Evolutionary conservation across 2,888 invertebrate genomes (phyloP), one percentile per base, ranked within the genome.

Genomic region (Erannis defoliaria): DNA sequence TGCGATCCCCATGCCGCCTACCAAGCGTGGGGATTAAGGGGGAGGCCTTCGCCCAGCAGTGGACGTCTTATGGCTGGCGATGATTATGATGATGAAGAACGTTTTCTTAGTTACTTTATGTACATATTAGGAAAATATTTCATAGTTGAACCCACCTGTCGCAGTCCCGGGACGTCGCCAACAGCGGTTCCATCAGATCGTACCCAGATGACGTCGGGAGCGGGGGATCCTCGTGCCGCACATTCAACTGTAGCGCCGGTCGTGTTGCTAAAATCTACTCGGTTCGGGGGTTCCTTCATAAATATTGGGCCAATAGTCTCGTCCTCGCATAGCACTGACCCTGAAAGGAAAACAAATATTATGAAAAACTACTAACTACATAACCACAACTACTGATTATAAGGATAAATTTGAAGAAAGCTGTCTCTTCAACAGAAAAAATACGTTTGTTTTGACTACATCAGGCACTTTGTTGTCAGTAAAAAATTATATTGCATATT

Each of bases 231-330:
- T 78, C 97, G 95, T 12, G 98, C 97, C 72, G 97, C 96, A 86
- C 98, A 99, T 87, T 98, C 98, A 64, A 98, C 97, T 75, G 97
- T 96, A 64, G 98, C 97, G 77, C 98, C 98, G 61, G 97, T 97
- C 72, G 98, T 98, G 88, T 98, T 98, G 72, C 98, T 98, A 90
- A 98, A 98, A 90, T 98, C 98, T 72, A 98, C 96, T 76, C 97
- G 95, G 89, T 97, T 97, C 67, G 97, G 96, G 56, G 98, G 98
- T 93, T 98, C 98, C 78, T 97, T 97, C 77, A 97, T 95, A 89
- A 98, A 98, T 71, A 98, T 97, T 35, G 98, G 98, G 74, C 98
- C 98, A 90, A 96, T 96, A 45, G 95, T 95, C 77, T 96, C 96
- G 84, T 96, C 96, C 92, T 96, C 96, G 75, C 94, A 94, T 69